Evolutionary conservation across 2,113 vertebrate genomes (phyloP).

Genomic region (Xenopus borealis): DNA sequence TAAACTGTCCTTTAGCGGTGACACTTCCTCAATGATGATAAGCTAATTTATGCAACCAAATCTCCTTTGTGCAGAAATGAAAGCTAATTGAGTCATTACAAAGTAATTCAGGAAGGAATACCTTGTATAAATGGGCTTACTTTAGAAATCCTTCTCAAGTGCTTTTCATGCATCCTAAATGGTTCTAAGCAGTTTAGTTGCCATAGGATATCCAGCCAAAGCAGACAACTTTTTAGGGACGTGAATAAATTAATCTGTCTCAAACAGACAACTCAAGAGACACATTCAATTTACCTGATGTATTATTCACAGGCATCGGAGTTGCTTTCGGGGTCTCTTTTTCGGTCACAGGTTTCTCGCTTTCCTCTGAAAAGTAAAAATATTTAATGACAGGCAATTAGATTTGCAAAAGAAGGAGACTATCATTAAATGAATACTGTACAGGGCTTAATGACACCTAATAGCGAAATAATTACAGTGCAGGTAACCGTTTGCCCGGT

Average conservation of each 20-base stretch:
- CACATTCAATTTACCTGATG: constrained; percentile 57
- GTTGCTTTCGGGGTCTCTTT: constrained; percentile 48
- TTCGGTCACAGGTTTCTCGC: constrained; percentile 15
- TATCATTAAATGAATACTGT: background rate
- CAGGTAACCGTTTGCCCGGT: background rate
- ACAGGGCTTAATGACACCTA: background rate
- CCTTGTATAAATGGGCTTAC: constrained; percentile 97
- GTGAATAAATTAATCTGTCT: constrained; percentile 16
- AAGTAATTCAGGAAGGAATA: constrained; percentile 93
- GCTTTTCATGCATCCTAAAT: constrained; percentile 80
- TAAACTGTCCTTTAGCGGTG: constrained; percentile 98
- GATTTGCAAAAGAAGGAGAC: background rate
- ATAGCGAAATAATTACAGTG: background rate
- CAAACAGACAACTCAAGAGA: constrained; percentile 27
- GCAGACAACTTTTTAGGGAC: constrained; percentile 45
- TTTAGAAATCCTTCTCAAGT: constrained; percentile 95
- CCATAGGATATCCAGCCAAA: constrained; percentile 49
- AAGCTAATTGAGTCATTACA: constrained; percentile 99
- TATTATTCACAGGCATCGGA: constrained; percentile 28
- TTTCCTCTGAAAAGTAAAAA: constrained; percentile 50
- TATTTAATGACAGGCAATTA: background rate
- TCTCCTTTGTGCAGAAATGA: constrained; percentile 99
- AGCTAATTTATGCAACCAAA: constrained; percentile 98
- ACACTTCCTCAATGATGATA: constrained; percentile 98
- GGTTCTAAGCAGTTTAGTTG: constrained; percentile 64